Conservation (phyloP, 2,797 vertebrate species). For the Sebastiscus tertius region DNA sequence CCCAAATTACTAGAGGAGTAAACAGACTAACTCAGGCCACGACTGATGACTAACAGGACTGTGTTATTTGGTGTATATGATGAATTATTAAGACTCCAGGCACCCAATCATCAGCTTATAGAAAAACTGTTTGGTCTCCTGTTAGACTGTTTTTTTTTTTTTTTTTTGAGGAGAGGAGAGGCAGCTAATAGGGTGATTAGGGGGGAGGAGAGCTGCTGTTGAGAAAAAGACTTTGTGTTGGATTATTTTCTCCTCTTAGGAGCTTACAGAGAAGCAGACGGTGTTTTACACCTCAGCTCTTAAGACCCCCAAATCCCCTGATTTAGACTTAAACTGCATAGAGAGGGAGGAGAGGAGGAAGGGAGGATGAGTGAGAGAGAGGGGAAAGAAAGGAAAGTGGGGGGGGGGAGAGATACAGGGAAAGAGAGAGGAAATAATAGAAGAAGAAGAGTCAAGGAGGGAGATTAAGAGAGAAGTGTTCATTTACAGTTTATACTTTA, state of each 20-base stretch:
- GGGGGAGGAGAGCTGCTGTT: slow-evolving; percentile 66
- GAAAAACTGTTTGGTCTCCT: background rate
- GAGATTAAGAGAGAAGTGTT: slow-evolving; percentile 7
- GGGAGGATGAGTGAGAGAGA: slow-evolving; percentile 11
- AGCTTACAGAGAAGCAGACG: slow-evolving; percentile 67
- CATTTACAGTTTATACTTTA: background rate
- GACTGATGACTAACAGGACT: background rate
- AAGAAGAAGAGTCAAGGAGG: slow-evolving; percentile 3
- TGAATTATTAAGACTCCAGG: background rate
- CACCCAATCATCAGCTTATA: background rate
- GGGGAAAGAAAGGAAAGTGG: background rate
- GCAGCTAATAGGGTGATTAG: slow-evolving; percentile 66
- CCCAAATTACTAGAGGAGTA: too few relatives aligned
- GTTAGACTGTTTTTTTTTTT: background rate
- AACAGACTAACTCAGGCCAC: background rate
- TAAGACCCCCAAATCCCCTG: slow-evolving; percentile 72
- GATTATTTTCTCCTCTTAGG: slow-evolving; percentile 73
- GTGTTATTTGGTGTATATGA: background rate
- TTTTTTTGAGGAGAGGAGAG: slow-evolving; percentile 6
- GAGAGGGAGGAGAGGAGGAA: slow-evolving; percentile 26
- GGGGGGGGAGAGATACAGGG: background rate
- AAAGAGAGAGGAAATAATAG: background rate
- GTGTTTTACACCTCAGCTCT: slow-evolving; percentile 74
- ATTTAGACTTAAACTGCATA: slow-evolving; percentile 70
- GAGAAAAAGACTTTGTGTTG: slow-evolving; percentile 73